Evolutionary conservation across 1,140 invertebrate genomes (phyloP), one percentile per base, ranked within the genome.

Genomic region (Heliconius eleuchia): DNA sequence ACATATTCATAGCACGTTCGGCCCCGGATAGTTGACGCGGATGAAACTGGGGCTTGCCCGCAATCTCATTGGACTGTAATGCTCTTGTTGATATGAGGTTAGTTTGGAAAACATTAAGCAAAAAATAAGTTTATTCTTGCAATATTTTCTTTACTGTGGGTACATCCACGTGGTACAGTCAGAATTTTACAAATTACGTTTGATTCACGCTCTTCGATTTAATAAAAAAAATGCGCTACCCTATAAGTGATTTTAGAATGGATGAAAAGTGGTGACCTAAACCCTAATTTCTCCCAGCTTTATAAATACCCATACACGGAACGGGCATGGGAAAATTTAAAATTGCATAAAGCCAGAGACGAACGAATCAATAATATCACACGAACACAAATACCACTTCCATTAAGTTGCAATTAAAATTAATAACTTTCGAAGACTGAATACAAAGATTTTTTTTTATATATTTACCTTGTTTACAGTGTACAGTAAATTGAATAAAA

Each of bases 1-100:
- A 66, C 23, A 42, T 66, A 79, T 79, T 79, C 78, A 13, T 27
- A 16, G 60, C 78, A 79, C 78, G 78, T 75, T 16, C 50, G 30
- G 30, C 60, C 19, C 46, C 52, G 78, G 73, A 79, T 75, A 70
- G 66, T 66, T 74, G 60, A 71, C 78, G 50, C 46, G 73, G 39
- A 39, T 42, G 39, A 60, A 80, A 77, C 79, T 76, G 74, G 78
- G 79, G 42, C 71, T 75, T 39, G 42, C 71, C 39, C 34, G 55
- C 75, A 72, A 80, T 80, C 79, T 80, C 57, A 55, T 80, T 73
- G 71, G 70, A 76, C 52, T 74, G n/a, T 77, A 77, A 74, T 77
- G 39, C 71, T 74, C 71, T 77, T 77, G 79, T 80, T 77, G 71
- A 66, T 66, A 66, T 66, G 11, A 66, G 27, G 23, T 66, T 66